Conservation (phyloP, 2,888 invertebrate species). For the Watsonalla cultraria region DNA sequence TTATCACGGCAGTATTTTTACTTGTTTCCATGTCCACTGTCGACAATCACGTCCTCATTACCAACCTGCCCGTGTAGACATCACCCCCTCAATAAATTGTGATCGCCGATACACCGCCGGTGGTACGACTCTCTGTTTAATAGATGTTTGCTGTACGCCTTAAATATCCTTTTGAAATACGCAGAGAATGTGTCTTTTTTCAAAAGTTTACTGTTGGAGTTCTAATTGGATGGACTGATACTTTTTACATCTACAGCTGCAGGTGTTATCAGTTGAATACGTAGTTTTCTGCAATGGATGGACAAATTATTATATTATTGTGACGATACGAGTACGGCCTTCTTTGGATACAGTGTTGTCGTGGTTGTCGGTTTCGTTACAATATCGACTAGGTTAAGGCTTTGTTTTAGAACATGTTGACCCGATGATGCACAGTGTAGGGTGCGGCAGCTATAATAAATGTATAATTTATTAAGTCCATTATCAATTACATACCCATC, state of each 20-base stretch:
- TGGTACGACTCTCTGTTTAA: constrained; percentile 61
- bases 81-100: constrained; percentile 70
- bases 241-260: background rate
- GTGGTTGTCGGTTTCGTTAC: too few species aligned
- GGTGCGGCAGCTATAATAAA: too few species aligned
- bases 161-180: constrained; percentile 31
- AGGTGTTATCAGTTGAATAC: constrained; percentile 8
- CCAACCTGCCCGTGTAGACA: constrained; percentile 60
- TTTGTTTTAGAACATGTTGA: too few species aligned
- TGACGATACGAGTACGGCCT: too few species aligned
- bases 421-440: too few species aligned
- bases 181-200: constrained; percentile 16
- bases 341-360: too few species aligned
- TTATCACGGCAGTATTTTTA: constrained; percentile 71
- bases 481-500: too few species aligned
- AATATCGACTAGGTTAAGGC: too few species aligned
- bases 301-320: too few species aligned
- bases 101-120: constrained; percentile 52
- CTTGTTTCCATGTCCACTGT: constrained; percentile 70
- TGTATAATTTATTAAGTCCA: too few species aligned
- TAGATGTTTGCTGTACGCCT: constrained; percentile 60
- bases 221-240: constrained; percentile 3
- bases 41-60: constrained; percentile 76
- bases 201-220: constrained; percentile 23
- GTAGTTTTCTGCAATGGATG: too few species aligned